Conservation (phyloP, 1,140 invertebrate species). For the Atta colombica region DNA sequence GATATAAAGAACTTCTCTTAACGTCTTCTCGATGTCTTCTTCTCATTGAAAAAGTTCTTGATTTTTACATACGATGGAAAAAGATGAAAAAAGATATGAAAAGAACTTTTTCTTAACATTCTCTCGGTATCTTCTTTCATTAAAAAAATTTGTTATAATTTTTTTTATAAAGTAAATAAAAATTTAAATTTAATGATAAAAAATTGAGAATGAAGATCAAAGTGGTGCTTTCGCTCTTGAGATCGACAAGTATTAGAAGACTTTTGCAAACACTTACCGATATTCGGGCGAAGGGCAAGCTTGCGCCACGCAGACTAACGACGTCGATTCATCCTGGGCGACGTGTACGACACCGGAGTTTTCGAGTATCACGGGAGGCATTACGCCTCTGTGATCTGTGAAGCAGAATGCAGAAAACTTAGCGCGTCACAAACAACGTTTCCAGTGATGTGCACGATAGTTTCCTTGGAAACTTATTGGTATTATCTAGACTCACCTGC, state of each 20-base stretch:
- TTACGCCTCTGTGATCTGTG: constrained; percentile 90
- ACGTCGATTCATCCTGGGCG: constrained; percentile 91
- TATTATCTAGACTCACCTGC: constrained; percentile 87
- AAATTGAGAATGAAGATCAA: background rate
- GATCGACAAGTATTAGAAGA: background rate
- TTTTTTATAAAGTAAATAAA: background rate
- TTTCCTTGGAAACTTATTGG: constrained; percentile 50
- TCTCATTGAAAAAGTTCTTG: background rate
- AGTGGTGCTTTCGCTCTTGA: constrained; percentile 17
- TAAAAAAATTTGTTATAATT: background rate
- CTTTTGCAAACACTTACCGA: constrained; percentile 87
- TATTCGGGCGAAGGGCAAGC: constrained; percentile 92
- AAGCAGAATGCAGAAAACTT: constrained; percentile 70
- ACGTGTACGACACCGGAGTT: constrained; percentile 90
- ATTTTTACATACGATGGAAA: background rate
- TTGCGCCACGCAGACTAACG: constrained; percentile 91
- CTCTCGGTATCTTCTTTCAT: background rate
- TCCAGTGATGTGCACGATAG: constrained; percentile 7
- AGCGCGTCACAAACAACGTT: constrained; percentile 36
- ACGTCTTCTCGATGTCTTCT: background rate
- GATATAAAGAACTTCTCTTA: background rate
- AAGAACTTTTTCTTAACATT: background rate
- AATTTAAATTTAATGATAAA: background rate
- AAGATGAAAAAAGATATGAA: background rate
- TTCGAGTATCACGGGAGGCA: constrained; percentile 90